phyloP scores from a whole-genome alignment of 2,888 invertebrate genomes.

The Sinohyriopsis cumingii region DNA sequence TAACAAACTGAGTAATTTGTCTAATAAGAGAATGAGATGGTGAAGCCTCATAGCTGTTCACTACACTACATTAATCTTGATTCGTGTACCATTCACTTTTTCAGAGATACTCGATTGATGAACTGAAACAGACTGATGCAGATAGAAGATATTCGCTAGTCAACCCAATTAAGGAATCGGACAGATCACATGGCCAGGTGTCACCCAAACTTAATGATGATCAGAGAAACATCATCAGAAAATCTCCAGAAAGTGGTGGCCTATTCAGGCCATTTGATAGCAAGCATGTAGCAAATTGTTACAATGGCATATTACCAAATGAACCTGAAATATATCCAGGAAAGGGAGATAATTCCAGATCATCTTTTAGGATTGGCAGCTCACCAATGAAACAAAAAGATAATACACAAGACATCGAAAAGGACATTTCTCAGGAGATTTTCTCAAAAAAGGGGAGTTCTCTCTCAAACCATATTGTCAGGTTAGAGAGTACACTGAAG shows the following conservation, averaged over 20 bases:
- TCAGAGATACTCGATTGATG: slow-evolving; percentile 27
- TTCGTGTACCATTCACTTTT: slow-evolving; percentile 1
- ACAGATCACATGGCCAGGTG: slow-evolving; percentile 36
- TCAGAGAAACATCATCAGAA: slow-evolving; percentile 18
- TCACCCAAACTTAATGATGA: slow-evolving; percentile 32
- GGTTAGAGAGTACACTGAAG: no score
- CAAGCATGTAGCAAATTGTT: slow-evolving; percentile 39
- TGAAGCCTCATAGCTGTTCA: no score
- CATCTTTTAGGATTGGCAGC: no score
- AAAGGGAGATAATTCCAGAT: neutral
- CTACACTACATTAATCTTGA: no score
- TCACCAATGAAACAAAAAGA: no score
- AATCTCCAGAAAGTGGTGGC: slow-evolving; percentile 31
- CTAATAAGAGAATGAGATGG: no score
- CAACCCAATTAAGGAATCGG: slow-evolving; percentile 25
- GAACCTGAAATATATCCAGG: slow-evolving; percentile 9
- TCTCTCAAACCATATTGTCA: no score
- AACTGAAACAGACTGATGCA: slow-evolving; percentile 11
- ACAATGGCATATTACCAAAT: slow-evolving; percentile 16
- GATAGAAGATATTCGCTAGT: slow-evolving; percentile 33
- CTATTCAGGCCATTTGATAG: slow-evolving; percentile 62
- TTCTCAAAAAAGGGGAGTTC: no score
- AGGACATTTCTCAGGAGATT: no score
- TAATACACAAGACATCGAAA: no score
- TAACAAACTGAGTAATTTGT: no score